Percentiles rank a stretch among this genome's conserved stretches.
These are phyloP conservation scores for Encarsia formosa DNA, from an alignment of 2,888 invertebrate genomes.

Conservation along the genomic window DNA sequence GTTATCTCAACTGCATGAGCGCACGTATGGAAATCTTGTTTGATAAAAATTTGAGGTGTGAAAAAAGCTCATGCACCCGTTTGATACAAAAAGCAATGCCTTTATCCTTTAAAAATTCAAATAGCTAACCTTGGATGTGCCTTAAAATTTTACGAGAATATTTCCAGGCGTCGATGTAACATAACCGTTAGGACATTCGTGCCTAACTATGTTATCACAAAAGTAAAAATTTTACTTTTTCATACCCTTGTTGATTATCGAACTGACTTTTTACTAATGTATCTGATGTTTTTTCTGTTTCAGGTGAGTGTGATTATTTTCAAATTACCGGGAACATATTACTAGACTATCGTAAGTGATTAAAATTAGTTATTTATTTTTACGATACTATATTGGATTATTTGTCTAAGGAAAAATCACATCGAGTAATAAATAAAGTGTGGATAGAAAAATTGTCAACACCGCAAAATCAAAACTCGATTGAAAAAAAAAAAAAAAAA, in stretches of 20 bases:
- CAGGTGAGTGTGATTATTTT: constrained; percentile 28
- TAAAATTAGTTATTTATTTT: too few relatives aligned
- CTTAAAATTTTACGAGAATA: constrained; percentile 35
- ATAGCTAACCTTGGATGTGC: constrained; percentile 28
- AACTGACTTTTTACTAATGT: constrained; percentile 22
- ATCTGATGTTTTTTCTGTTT: constrained; percentile 31
- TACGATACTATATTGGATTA: too few relatives aligned
- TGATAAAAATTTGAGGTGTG: constrained; percentile 7
- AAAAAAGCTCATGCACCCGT: too few relatives aligned
- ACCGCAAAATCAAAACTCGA: too few relatives aligned
- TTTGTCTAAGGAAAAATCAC: too few relatives aligned
- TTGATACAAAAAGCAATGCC: too few relatives aligned
- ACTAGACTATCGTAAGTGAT: too few relatives aligned
- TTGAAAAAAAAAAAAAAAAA: too few relatives aligned
- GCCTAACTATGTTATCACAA: constrained; percentile 21
- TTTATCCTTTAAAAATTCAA: constrained; percentile 33
- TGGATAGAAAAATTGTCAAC: too few relatives aligned
- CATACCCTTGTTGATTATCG: constrained; percentile 3
- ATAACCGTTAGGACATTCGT: constrained; percentile 31
- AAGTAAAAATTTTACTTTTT: constrained; percentile 6
- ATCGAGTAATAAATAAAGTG: too few relatives aligned
- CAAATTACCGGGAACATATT: too few relatives aligned
- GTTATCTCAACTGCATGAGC: not conserved
- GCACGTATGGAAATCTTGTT: constrained; percentile 2
- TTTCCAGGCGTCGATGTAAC: constrained; percentile 30